Percentiles rank a stretch among this genome's conserved stretches.
Evolutionary conservation across 2,888 invertebrate genomes (phyloP).

Genomic region (Strigamia crassipes): DNA sequence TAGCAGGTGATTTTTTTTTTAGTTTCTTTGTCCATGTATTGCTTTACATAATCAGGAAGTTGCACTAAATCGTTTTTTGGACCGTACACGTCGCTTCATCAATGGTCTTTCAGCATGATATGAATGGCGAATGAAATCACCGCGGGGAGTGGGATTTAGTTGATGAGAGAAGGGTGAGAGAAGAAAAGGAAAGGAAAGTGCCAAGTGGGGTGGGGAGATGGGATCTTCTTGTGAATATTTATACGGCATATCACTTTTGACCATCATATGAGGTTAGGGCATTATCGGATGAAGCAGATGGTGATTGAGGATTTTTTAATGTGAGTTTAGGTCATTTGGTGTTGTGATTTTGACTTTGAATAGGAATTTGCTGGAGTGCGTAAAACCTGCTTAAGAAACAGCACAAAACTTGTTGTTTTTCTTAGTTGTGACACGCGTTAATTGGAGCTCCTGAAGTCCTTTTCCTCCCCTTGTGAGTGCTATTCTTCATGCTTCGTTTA

Average conservation of each 20-base stretch:
- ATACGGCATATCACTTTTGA: neutral
- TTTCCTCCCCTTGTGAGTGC: neutral
- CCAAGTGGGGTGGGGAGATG: too few relatives aligned
- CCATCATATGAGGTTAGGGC: neutral
- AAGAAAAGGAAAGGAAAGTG: slow-evolving; percentile 6
- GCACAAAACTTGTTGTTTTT: neutral
- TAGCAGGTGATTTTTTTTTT: neutral
- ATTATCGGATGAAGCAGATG: slow-evolving; percentile 20
- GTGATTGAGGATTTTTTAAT: neutral
- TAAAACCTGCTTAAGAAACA: neutral
- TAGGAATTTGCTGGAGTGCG: neutral
- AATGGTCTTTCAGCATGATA: slow-evolving; percentile 4
- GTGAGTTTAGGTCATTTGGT: neutral
- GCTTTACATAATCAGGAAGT: slow-evolving; percentile 5
- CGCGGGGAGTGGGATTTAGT: neutral
- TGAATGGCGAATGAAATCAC: slow-evolving; percentile 34
- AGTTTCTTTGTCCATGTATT: neutral
- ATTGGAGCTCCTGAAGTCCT: neutral
- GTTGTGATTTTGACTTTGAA: neutral
- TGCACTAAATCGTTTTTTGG: neutral
- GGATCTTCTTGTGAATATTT: slow-evolving; percentile 3
- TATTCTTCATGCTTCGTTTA: neutral
- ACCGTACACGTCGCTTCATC: neutral
- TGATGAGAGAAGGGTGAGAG: slow-evolving; percentile 43
- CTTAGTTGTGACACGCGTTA: neutral